Percentiles rank a stretch among this genome's conserved stretches.
These are phyloP conservation scores for Xenus cinereus DNA, from an alignment of 2,113 vertebrate species.

Conservation along the genomic window DNA sequence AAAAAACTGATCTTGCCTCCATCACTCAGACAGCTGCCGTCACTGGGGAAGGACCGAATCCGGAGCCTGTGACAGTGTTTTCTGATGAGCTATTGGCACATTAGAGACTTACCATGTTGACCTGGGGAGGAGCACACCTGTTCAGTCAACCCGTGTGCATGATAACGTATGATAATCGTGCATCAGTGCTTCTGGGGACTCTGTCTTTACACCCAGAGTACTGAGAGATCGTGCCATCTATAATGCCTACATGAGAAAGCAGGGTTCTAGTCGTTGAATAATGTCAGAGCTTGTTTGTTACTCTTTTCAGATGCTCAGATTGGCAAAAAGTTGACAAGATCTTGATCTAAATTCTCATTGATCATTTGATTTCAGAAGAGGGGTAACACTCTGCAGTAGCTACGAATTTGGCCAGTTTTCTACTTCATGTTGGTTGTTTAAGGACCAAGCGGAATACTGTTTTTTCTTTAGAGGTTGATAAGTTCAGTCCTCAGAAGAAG, in stretches of 20 bases:
- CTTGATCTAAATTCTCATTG: neutral
- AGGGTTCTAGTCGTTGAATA: neutral
- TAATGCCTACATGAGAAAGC: neutral
- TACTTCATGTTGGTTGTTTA: neutral
- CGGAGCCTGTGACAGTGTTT: neutral
- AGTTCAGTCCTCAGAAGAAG: conserved; percentile 60
- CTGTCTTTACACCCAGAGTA: neutral
- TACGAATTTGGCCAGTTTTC: neutral
- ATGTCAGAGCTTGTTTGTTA: neutral
- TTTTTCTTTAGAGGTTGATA: conserved; percentile 11
- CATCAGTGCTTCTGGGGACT: neutral
- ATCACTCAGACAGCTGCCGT: neutral
- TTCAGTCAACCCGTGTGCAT: neutral
- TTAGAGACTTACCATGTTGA: neutral
- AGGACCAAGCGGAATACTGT: neutral
- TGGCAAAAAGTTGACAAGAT: neutral
- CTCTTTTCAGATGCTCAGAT: neutral
- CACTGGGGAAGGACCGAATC: neutral
- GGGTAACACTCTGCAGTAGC: neutral
- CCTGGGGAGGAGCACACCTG: conserved; percentile 47
- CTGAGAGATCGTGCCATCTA: neutral
- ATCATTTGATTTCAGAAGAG: neutral
- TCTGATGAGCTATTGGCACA: conserved; percentile 10
- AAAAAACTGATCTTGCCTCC: neutral
- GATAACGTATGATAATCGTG: neutral